Percentiles rank a stretch among this genome's conserved stretches.
These are phyloP conservation scores for Melanchra persicariae DNA, from an alignment of 2,888 invertebrate species.

Conservation along the genomic window DNA sequence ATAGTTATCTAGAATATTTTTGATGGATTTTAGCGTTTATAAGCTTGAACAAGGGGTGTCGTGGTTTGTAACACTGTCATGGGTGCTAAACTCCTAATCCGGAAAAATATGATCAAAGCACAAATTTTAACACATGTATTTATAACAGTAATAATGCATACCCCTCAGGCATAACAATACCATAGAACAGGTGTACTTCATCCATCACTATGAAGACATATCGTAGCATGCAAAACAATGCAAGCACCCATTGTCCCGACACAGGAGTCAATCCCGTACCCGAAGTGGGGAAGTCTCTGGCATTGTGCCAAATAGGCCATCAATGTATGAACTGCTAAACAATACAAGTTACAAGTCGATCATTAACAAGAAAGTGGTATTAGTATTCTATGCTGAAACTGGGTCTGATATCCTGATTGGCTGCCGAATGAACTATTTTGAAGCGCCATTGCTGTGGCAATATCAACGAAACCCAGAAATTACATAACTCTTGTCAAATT, in stretches of 20 bases:
- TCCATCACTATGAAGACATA: constrained; percentile 18
- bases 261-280: constrained; percentile 11
- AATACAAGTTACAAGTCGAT: constrained; percentile 38
- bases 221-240: constrained; percentile 33
- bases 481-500: too few relatives aligned
- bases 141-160: background rate
- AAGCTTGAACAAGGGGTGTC: background rate
- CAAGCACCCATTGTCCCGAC: constrained; percentile 42
- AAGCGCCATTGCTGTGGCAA: too few relatives aligned
- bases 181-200: constrained; percentile 2
- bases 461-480: too few relatives aligned
- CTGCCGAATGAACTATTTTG: background rate
- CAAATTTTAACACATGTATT: background rate
- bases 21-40: too few relatives aligned
- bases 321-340: constrained; percentile 10
- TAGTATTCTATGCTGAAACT: constrained; percentile 45
- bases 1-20: too few relatives aligned
- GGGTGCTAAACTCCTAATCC: background rate
- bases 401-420: background rate
- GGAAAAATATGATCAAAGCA: background rate
- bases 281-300: constrained; percentile 31
- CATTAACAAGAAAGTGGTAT: constrained; percentile 25
- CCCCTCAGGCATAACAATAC: background rate
- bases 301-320: constrained; percentile 48
- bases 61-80: background rate